These are phyloP conservation scores for Luperina nickerlii DNA, from an alignment of 2,888 invertebrate species.

Conservation along the genomic window DNA sequence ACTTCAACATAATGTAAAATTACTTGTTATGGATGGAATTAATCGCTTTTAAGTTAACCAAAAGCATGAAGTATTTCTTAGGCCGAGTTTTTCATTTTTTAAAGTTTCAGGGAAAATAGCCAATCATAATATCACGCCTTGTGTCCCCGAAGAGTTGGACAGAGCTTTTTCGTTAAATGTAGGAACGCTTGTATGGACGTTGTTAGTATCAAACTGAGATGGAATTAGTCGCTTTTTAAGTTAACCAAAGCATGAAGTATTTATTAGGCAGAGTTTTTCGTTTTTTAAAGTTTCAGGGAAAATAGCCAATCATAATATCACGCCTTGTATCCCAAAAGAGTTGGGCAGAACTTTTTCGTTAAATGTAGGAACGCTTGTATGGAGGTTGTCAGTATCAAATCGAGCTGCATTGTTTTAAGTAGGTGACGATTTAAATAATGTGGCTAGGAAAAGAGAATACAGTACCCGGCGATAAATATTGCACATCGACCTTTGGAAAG, in stretches of 20 bases:
- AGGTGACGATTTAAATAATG: constrained; percentile 30
- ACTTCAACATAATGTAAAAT: constrained; percentile 7
- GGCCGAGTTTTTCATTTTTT: background rate
- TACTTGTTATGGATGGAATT: constrained; percentile 1
- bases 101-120: too few species aligned
- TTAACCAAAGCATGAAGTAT: too few species aligned
- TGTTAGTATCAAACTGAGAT: constrained; percentile 24
- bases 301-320: too few species aligned
- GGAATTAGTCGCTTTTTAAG: constrained; percentile 7
- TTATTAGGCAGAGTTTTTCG: too few species aligned
- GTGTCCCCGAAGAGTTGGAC: background rate
- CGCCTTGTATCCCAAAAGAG: background rate
- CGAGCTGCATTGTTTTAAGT: constrained; percentile 22
- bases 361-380: constrained; percentile 25
- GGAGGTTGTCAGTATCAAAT: constrained; percentile 27
- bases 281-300: background rate
- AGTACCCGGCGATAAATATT: too few species aligned
- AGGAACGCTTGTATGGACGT: constrained; percentile 10
- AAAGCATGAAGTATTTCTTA: background rate
- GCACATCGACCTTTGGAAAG: too few species aligned
- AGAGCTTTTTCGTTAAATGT: too few species aligned
- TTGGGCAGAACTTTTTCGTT: constrained; percentile 31
- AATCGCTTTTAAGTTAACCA: background rate
- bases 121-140: too few species aligned
- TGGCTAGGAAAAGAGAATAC: background rate